These are phyloP conservation scores for Columbina picui DNA, from an alignment of 2,113 vertebrate genomes.

Conservation along the genomic window DNA sequence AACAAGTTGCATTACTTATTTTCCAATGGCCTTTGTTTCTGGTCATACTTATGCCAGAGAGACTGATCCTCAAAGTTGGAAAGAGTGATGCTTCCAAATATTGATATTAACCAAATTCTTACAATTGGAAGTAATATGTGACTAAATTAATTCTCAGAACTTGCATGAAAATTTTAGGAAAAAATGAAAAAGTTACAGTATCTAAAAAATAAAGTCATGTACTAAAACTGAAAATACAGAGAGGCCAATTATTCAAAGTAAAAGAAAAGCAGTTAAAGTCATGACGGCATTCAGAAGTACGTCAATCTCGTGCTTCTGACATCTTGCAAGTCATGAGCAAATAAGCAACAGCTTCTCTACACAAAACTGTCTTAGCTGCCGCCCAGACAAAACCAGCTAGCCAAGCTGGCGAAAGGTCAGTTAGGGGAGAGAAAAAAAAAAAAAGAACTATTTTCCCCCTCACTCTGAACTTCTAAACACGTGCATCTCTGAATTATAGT, in stretches of 20 bases:
- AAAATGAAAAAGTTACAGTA: not conserved
- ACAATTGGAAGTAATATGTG: not conserved
- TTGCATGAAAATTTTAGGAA: not conserved
- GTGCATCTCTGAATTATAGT: accelerated
- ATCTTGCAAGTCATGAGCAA: not conserved
- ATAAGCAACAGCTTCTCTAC: not conserved
- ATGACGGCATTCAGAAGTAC: not conserved
- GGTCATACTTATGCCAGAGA: not conserved
- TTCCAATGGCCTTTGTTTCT: not conserved
- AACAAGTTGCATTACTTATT: not conserved
- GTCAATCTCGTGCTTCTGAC: not conserved
- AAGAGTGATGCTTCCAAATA: not conserved
- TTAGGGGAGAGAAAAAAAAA: not conserved
- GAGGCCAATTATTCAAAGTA: not conserved
- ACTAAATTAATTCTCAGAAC: not conserved
- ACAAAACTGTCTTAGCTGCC: not conserved
- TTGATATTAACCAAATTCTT: not conserved
- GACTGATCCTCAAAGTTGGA: not conserved
- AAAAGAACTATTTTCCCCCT: not conserved
- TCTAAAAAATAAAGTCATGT: not conserved
- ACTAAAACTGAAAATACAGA: not conserved
- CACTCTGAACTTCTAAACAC: not conserved
- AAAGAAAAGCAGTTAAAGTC: not conserved
- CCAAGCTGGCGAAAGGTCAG: not conserved
- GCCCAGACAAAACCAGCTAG: not conserved